These are phyloP conservation scores for Atta texana DNA, from an alignment of 1,140 invertebrate genomes.

Conservation along the genomic window DNA sequence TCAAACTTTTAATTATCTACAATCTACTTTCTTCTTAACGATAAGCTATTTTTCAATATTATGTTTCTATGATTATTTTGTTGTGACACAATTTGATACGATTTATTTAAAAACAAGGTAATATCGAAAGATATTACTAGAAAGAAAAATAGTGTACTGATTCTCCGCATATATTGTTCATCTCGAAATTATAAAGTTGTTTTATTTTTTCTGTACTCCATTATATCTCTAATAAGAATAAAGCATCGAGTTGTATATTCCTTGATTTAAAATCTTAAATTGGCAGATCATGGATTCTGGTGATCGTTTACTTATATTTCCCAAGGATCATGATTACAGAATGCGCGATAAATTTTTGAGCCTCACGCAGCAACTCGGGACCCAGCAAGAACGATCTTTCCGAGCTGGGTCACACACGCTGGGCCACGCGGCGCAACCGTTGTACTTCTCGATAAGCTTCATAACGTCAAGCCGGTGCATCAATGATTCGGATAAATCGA, in stretches of 20 bases:
- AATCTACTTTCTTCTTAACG: not conserved
- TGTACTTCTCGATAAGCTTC: conserved; percentile 24
- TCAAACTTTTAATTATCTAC: not conserved
- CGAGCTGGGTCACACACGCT: conserved; percentile 44
- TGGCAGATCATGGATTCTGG: not conserved
- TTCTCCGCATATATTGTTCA: not conserved
- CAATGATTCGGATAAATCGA: not conserved
- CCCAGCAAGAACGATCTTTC: conserved; percentile 42
- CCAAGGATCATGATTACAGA: not conserved
- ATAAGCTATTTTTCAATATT: not conserved
- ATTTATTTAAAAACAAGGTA: not conserved
- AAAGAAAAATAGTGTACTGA: not conserved
- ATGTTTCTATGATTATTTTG: conserved; percentile 10
- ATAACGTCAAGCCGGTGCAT: not conserved
- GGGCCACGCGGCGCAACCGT: conserved; percentile 26
- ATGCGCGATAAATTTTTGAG: not conserved
- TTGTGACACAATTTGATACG: not conserved
- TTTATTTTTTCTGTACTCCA: not conserved
- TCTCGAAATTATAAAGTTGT: conserved; percentile 12
- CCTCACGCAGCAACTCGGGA: conserved; percentile 2
- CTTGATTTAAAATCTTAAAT: not conserved
- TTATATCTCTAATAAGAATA: not conserved
- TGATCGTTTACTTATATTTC: not conserved
- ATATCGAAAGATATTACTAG: not conserved
- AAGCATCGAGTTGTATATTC: not conserved